Evolutionary conservation across 2,797 vertebrate species (phyloP).

Genomic region (Cuniculus paca): DNA sequence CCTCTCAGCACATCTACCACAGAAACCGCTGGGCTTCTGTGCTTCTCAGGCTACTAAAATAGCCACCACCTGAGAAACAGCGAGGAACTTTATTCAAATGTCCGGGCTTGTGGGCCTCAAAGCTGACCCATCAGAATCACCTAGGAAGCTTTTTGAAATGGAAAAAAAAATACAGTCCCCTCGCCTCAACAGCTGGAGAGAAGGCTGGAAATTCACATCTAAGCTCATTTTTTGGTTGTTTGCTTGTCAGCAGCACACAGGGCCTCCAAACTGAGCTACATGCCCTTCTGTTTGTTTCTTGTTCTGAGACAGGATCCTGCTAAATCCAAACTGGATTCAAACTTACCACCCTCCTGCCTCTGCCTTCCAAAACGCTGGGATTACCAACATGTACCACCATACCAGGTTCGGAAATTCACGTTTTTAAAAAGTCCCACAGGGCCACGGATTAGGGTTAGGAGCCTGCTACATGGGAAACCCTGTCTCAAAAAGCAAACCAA

Average conservation of each 20-base stretch:
- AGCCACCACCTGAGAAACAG: conserved; percentile 27
- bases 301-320: neutral
- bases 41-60: conserved; percentile 18
- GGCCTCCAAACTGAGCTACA: neutral
- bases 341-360: neutral
- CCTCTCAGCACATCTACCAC: neutral
- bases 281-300: neutral
- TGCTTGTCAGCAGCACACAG: neutral
- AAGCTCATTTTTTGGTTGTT: too few species aligned
- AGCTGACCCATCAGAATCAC: conserved; percentile 15
- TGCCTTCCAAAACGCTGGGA: neutral
- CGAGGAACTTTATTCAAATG: neutral
- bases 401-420: neutral
- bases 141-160: conserved; percentile 8
- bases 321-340: neutral
- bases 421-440: neutral
- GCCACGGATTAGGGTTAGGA: neutral
- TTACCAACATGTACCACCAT: neutral
- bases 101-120: neutral
- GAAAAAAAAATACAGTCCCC: neutral
- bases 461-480: neutral
- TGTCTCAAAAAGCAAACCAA: neutral
- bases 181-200: neutral
- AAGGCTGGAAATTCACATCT: neutral
- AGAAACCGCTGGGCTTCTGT: neutral